phyloP scores from a whole-genome alignment of 2,113 vertebrate genomes.

The Sebastes schlegelii region DNA sequence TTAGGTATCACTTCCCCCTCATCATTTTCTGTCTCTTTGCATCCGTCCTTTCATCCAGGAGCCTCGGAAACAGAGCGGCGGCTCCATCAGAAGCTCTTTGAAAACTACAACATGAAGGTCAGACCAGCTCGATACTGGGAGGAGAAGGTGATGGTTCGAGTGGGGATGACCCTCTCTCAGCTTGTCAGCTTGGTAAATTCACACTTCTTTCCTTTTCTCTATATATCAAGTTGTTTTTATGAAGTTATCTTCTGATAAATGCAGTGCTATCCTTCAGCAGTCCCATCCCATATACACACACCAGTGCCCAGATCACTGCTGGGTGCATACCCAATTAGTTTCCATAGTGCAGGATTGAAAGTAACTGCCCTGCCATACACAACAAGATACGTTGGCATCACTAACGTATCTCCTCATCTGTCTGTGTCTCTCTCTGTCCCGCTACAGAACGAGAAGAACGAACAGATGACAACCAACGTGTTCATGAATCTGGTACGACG shows the following conservation, averaged over 20 bases:
- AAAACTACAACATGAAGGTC: constrained; percentile 87
- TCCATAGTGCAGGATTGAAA: constrained; percentile 32
- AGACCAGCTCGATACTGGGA: constrained; percentile 83
- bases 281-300: neutral
- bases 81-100: constrained; percentile 85
- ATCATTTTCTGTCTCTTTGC: neutral
- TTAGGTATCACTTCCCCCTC: neutral
- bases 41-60: constrained; percentile 33
- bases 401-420: constrained; percentile 17
- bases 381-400: constrained; percentile 5
- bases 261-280: too few species aligned
- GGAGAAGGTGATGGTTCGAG: constrained; percentile 86
- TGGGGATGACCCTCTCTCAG: constrained; percentile 91
- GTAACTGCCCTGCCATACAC: constrained; percentile 21
- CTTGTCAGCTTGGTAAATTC: constrained; percentile 90
- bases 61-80: constrained; percentile 82
- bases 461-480: constrained; percentile 91
- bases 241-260: too few species aligned
- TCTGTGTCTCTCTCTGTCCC: constrained; percentile 16
- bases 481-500: constrained; percentile 89
- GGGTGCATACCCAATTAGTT: constrained; percentile 38
- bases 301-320: neutral
- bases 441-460: constrained; percentile 89
- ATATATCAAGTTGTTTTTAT: neutral
- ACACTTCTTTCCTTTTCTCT: neutral